phyloP scores from a whole-genome alignment of 2,888 invertebrate species.

The Rhamphomyia laevipes region DNA sequence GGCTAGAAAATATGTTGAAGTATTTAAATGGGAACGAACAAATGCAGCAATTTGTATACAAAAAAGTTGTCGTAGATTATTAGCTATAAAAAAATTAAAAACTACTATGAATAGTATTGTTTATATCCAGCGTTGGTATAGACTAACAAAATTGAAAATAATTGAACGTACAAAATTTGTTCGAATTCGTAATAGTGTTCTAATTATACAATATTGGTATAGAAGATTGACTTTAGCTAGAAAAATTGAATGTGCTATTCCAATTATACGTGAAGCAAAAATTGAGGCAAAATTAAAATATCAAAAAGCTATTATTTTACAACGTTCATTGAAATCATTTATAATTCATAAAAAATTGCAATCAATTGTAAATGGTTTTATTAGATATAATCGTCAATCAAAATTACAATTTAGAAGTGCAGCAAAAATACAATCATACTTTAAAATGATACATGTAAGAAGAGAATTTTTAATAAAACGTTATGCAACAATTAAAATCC shows the following conservation, averaged over 20 bases:
- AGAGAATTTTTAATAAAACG: conserved; percentile 22
- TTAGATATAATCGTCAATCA: conserved; percentile 11
- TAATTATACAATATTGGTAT: conserved; percentile 41
- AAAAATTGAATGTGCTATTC: conserved; percentile 22
- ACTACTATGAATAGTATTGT: conserved; percentile 31
- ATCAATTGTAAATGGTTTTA: conserved; percentile 21
- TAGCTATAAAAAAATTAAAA: conserved; percentile 34
- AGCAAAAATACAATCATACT: conserved; percentile 28
- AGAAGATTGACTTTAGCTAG: conserved; percentile 32
- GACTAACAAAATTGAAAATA: conserved; percentile 37
- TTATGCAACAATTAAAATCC: conserved; percentile 30
- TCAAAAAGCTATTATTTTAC: conserved; percentile 17
- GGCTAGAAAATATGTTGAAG: conserved; percentile 22
- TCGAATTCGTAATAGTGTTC: conserved; percentile 31
- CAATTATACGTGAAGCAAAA: conserved; percentile 15
- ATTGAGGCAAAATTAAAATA: conserved; percentile 20
- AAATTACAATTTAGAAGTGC: conserved; percentile 18
- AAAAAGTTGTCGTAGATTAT: conserved; percentile 37
- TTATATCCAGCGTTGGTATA: conserved; percentile 42
- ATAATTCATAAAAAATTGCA: conserved; percentile 36
- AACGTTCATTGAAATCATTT: conserved; percentile 19
- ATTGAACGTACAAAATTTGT: conserved; percentile 34
- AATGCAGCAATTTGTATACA: conserved; percentile 39
- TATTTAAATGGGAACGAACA: conserved; percentile 30
- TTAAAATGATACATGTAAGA: conserved; percentile 27